Conservation (phyloP, 2,797 vertebrate genomes). For the Holocentrus rufus region DNA sequence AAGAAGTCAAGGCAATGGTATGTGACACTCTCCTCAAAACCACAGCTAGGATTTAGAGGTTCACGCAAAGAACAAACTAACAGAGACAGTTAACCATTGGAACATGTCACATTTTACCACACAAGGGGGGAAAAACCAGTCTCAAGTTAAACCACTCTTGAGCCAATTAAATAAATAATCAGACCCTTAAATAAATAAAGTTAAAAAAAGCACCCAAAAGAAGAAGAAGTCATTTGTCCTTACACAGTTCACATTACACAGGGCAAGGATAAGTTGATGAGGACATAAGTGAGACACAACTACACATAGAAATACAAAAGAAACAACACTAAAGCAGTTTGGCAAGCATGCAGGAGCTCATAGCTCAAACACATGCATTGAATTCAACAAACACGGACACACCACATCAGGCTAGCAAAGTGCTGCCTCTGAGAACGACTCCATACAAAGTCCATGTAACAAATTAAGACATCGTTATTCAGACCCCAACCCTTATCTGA, state of each 20-base stretch:
- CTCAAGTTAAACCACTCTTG: constrained; percentile 73
- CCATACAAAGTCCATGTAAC: constrained; percentile 83
- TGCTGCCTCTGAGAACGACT: constrained; percentile 80
- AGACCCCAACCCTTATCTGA: constrained; percentile 76
- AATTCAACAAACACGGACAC: constrained; percentile 86
- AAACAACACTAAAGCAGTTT: constrained; percentile 86
- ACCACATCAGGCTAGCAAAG: constrained; percentile 84
- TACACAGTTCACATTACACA: constrained; percentile 83
- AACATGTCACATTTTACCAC: constrained; percentile 82
- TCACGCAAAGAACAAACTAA: constrained; percentile 87
- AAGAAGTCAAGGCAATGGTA: constrained; percentile 98
- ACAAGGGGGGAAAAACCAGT: constrained; percentile 71
- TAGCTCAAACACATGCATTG: constrained; percentile 87
- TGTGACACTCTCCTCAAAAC: constrained; percentile 90
- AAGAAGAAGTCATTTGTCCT: constrained; percentile 76
- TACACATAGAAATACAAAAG: constrained; percentile 83
- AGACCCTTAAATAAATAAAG: constrained; percentile 82
- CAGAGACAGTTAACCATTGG: constrained; percentile 82
- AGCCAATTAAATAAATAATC: constrained; percentile 78
- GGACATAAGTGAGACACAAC: constrained; percentile 83
- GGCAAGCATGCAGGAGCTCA: constrained; percentile 86
- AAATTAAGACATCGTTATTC: constrained; percentile 84
- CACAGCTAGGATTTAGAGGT: constrained; percentile 86
- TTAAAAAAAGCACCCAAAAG: constrained; percentile 78
- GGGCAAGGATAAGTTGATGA: constrained; percentile 81